Evolutionary conservation across 2,888 invertebrate species (phyloP).

Genomic region (Piscicola geometra): DNA sequence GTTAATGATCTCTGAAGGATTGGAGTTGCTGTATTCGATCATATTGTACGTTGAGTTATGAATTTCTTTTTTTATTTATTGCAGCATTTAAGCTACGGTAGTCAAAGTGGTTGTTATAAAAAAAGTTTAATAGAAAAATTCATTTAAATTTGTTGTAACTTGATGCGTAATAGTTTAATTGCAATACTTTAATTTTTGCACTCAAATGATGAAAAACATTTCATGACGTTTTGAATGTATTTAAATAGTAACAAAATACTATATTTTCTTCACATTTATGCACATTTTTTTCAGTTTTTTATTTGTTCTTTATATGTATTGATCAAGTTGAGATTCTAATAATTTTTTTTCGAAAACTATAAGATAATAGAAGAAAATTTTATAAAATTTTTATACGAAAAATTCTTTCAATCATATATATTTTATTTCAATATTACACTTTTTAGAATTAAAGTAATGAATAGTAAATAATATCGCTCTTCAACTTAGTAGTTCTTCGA

Average conservation of each 20-base stretch:
- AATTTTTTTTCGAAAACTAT: too few species aligned
- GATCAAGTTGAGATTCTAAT: too few species aligned
- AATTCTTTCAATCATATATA: too few species aligned
- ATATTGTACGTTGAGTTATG: neutral
- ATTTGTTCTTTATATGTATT: too few species aligned
- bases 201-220: constrained; percentile 7
- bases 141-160: neutral
- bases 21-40: constrained; percentile 33
- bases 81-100: neutral
- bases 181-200: constrained; percentile 1
- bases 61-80: neutral
- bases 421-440: too few species aligned
- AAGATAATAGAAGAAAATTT: too few species aligned
- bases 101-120: constrained; percentile 4
- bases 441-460: too few species aligned
- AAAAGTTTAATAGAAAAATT: neutral
- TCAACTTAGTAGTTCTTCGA: too few species aligned
- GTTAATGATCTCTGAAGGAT: constrained; percentile 17
- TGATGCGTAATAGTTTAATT: neutral
- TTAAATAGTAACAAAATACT: neutral
- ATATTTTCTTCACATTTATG: too few species aligned
- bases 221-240: constrained; percentile 3
- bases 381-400: too few species aligned
- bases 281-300: too few species aligned
- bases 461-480: too few species aligned